phyloP scores from a whole-genome alignment of 53 echinoderm and acorn worm genomes.

The Mesocentrotus franciscanus region DNA sequence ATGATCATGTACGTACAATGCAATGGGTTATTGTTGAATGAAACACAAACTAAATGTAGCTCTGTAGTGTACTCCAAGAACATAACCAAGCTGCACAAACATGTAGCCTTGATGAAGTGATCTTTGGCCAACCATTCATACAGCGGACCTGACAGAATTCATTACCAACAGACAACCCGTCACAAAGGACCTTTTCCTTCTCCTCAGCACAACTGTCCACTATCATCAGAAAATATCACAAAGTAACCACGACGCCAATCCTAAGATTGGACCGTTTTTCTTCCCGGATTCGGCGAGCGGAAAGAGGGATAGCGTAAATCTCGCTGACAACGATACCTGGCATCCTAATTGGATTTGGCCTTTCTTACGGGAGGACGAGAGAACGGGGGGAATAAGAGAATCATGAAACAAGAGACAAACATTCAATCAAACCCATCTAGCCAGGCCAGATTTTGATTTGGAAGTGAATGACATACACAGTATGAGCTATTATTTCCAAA shows the following conservation, averaged over 20 bases:
- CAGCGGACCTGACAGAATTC: slow-evolving; percentile 2
- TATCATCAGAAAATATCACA: slow-evolving; percentile 25
- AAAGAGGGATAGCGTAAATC: slow-evolving; percentile 52
- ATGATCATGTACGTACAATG: background rate
- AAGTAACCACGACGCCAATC: slow-evolving; percentile 25
- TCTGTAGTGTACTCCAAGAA: background rate
- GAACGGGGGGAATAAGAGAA: background rate
- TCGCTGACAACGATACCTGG: slow-evolving; percentile 43
- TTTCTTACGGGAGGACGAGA: background rate
- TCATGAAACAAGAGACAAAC: slow-evolving; percentile 44
- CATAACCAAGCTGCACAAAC: slow-evolving; percentile 18
- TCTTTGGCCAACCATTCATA: slow-evolving; percentile 5
- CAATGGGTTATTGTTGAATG: background rate
- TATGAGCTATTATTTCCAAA: background rate
- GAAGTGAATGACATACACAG: background rate
- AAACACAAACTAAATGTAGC: background rate
- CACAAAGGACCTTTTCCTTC: background rate
- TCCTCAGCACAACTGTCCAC: background rate
- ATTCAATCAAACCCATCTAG: slow-evolving; percentile 54
- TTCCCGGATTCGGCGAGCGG: slow-evolving; percentile 7
- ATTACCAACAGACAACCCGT: background rate
- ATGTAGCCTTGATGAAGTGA: slow-evolving; percentile 33
- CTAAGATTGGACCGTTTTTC: slow-evolving; percentile 21
- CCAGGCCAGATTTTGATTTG: slow-evolving; percentile 12
- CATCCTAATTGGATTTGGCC: slow-evolving; percentile 51